These are phyloP conservation scores for Neoascia interrupta DNA, from an alignment of 2,888 invertebrate genomes.

Conservation along the genomic window DNA sequence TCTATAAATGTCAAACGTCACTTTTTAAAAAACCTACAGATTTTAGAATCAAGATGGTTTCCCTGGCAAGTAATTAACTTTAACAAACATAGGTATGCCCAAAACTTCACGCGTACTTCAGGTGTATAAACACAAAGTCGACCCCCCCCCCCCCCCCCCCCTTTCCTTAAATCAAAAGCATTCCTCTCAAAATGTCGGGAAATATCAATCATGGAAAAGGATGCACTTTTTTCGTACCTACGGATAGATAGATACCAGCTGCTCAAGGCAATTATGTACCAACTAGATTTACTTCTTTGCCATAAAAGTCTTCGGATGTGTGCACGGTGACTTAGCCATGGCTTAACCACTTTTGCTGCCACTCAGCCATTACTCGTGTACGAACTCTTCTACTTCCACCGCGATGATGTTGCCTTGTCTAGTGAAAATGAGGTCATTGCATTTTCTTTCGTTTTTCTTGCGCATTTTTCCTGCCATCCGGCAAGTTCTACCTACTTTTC, in stretches of 20 bases:
- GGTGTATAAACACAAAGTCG: no score
- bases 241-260: not conserved
- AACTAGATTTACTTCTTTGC: not conserved
- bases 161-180: not conserved
- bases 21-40: no score
- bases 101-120: no score
- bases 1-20: no score
- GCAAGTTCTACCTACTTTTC: conserved; percentile 58
- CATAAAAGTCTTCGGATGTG: conserved; percentile 4
- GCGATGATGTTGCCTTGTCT: conserved; percentile 55
- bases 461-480: conserved; percentile 26
- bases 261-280: not conserved
- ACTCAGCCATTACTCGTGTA: conserved; percentile 1
- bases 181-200: not conserved
- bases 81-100: no score
- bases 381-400: conserved; percentile 9
- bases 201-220: not conserved
- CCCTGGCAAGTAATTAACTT: no score
- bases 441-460: conserved; percentile 40
- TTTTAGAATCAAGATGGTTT: no score
- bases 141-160: no score
- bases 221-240: not conserved
- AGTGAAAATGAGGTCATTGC: conserved; percentile 65
- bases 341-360: conserved; percentile 2
- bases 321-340: not conserved